Evolutionary conservation across 2,888 invertebrate genomes (phyloP).

Genomic region (Eudasyphora cyanicolor): DNA sequence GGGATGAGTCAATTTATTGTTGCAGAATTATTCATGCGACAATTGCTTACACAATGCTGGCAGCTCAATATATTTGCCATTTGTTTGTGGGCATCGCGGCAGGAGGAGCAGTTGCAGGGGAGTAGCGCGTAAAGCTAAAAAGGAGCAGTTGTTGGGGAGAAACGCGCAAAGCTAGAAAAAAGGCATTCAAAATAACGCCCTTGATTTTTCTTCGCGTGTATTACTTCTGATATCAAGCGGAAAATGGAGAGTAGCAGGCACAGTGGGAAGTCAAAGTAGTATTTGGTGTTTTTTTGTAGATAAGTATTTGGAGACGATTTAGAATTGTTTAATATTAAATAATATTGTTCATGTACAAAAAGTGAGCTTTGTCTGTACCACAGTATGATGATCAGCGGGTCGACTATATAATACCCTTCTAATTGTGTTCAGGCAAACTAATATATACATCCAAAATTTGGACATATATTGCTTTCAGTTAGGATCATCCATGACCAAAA

Average conservation of each 20-base stretch:
- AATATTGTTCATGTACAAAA: too few species aligned
- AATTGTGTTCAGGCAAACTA: too few species aligned
- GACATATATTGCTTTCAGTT: too few species aligned
- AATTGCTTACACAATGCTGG: conserved; percentile 67
- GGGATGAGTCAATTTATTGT: conserved; percentile 46
- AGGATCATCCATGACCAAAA: too few species aligned
- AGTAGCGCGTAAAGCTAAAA: conserved; percentile 35
- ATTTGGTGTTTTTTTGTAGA: neutral
- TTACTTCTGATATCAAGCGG: neutral
- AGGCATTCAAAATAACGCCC: neutral
- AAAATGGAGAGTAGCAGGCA: neutral
- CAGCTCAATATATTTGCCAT: conserved; percentile 74
- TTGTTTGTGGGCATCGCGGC: too few species aligned
- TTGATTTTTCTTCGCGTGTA: neutral
- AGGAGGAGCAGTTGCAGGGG: neutral
- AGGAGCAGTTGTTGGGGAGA: neutral
- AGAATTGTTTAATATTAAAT: too few species aligned
- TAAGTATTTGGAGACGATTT: too few species aligned
- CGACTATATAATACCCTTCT: too few species aligned
- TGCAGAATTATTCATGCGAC: conserved; percentile 59
- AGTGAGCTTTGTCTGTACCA: too few species aligned
- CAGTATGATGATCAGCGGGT: too few species aligned
- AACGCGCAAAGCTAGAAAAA: neutral
- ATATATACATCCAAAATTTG: too few species aligned
- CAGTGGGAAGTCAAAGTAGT: neutral